Conservation (phyloP, 2,113 vertebrate species). For the Neoarius graeffei region DNA sequence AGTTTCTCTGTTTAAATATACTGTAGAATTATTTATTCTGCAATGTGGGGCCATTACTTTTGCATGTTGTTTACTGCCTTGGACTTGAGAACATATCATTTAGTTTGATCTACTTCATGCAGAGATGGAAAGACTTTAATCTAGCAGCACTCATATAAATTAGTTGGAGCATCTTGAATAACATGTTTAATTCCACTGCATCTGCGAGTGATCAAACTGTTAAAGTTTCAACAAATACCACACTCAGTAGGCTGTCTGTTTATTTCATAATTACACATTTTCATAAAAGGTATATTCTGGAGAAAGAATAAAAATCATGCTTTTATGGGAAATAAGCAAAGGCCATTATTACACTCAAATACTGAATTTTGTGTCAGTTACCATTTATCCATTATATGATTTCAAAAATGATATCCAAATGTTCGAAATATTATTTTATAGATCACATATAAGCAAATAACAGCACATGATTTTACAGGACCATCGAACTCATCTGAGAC, state of each 20-base stretch:
- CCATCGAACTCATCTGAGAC: background rate
- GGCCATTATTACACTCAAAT: background rate
- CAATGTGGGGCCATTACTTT: background rate
- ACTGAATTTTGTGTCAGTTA: background rate
- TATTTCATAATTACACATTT: background rate
- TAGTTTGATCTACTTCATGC: conserved; percentile 24
- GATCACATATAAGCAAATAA: background rate
- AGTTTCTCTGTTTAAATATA: conserved; percentile 1
- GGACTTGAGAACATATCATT: conserved; percentile 26
- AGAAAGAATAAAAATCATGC: background rate
- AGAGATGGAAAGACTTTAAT: conserved; percentile 32
- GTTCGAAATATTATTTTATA: background rate
- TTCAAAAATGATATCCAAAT: background rate
- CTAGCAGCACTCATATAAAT: conserved; percentile 23
- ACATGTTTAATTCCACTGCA: conserved; percentile 29
- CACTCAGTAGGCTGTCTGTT: background rate
- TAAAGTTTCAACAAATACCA: background rate
- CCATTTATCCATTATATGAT: background rate
- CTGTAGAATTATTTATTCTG: background rate
- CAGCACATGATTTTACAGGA: background rate
- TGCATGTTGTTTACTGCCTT: conserved; percentile 30
- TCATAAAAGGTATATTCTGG: background rate
- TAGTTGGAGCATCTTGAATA: conserved; percentile 8
- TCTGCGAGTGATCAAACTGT: conserved; percentile 24
- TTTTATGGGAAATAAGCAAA: background rate